Base-by-base conservation (phyloP, 2,888 invertebrate genomes). In the Clistopyga incitator region DNA sequence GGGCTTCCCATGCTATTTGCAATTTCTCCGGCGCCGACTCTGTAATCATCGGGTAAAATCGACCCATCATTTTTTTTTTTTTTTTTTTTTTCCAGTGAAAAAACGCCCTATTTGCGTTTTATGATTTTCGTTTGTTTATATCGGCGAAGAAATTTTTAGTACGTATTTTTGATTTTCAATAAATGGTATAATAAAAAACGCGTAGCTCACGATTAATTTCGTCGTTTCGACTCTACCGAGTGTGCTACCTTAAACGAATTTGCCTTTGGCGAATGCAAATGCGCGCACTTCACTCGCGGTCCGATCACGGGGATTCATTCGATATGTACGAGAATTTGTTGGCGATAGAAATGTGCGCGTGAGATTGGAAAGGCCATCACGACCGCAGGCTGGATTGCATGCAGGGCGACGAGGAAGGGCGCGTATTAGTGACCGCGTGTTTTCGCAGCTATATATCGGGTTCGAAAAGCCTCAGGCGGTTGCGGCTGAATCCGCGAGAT, bases 1-100 rank as follows among this genome's bases (percentile, higher is more conserved):
- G 75, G 86, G 75, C 68, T 64, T 61, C 68, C 68, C 45, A 70
- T 70, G 61, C 70, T 61, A 54, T 54, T 54, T 2, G 13, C 54
- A 25, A 15, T 1, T 84, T 78, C 38, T 65, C 2, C 65, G 70
- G 18, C 59, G 67, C 34, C 78, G 54, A 23, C 29, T 29, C 4
- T 4, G 29, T 29, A 29, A 4, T 29, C 29, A 29, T 4, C 29
- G 3, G 3, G 29, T 29, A 29, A 4, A 29, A 29, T 3, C 29
- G 29, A 29, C 29, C 29, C 29, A 29, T 29, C 3, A 29, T 29
- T 29, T 29, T 29, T 29, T 3, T 29, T 29, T 29, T 29, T 29
- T 29, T 3, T 29, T 29, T 29, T 29, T 29, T 29, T 3, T 29
- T 29, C 3, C 4, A 29, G 29, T 29, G 29, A 29, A 29, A 29